Evolutionary conservation across 2,113 vertebrate species (phyloP), one percentile per base, ranked within the genome.

Genomic region (Willisornis vidua): DNA sequence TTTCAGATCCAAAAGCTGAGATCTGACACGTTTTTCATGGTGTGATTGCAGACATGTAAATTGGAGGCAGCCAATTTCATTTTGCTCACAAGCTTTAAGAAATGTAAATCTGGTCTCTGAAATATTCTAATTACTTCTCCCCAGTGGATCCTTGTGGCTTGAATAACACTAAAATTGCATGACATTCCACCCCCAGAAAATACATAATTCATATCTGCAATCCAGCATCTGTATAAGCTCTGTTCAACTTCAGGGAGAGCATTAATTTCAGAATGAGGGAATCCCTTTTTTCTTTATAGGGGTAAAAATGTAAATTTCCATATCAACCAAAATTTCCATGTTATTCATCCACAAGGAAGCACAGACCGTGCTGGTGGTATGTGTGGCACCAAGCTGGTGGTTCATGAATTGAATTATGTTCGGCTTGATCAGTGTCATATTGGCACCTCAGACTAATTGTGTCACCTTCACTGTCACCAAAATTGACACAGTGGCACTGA

Each of bases 211-310:
- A 95, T 93, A 58, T 72, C 57, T 85, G 52, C 80, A 95, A 80
- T 65, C 82, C 85, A 92, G 70, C 82, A 90, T 89, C 78, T 81
- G 89, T 81, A 93, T 77, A 52, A 77, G 54, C 75, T 73, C 82
- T 90, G 72, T 77, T 93, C 78, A 82, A 54, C 66, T 96, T 94
- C 67, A 91, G 55, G 62, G 58, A 73, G 85, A 89, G 74, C 57
- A 70, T 92, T 92, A 66, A 96, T 94, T 93, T 94, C 76, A 85
- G 94, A 96, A 86, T 54, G 92, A 97, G 96, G 96, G 96, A 97
- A 95, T 97, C 85, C 95, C 93, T 95, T 78, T 55, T 87, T 93
- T 89, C 89, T 92, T 95, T 79, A 45, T 29, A 66, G 63, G 66
- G 66, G 12, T 52, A 90, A 87, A 94, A 95, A 82, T 46, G 78